Conservation (phyloP, 2,888 invertebrate species). For the Mythimna albipuncta region DNA sequence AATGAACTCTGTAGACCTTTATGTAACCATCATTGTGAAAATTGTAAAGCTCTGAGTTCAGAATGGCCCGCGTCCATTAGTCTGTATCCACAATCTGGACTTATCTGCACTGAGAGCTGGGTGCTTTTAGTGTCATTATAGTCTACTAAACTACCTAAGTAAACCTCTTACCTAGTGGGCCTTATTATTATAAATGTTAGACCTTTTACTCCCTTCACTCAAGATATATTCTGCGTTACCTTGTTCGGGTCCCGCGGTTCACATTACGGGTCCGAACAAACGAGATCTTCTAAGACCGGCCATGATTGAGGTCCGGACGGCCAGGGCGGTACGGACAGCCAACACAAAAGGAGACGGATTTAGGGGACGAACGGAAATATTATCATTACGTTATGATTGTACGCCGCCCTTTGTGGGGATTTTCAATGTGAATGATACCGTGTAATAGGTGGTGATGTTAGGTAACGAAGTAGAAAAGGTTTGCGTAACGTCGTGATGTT, state of each 20-base stretch:
- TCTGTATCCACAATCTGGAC: constrained; percentile 17
- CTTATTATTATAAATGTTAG: constrained; percentile 8
- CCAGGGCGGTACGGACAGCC: constrained; percentile 5
- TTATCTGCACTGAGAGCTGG: constrained; percentile 7
- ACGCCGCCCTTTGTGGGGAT: constrained; percentile 22
- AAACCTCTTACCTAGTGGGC: not conserved
- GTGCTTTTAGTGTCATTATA: constrained; percentile 19
- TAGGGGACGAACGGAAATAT: constrained; percentile 34
- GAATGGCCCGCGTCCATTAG: constrained; percentile 22
- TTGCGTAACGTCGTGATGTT: not conserved
- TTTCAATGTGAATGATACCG: constrained; percentile 8
- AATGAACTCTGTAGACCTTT: not conserved
- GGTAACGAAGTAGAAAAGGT: constrained; percentile 12
- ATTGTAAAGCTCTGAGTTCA: not conserved
- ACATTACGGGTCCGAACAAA: constrained; percentile 45
- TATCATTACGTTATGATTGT: constrained; percentile 46
- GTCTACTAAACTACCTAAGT: not conserved
- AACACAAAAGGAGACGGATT: constrained; percentile 34
- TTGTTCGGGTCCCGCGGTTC: not conserved
- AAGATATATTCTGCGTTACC: constrained; percentile 11
- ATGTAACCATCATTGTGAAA: not conserved
- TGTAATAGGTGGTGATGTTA: constrained; percentile 20
- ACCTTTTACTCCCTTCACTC: not conserved
- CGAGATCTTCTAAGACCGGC: constrained; percentile 27
- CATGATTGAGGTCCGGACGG: constrained; percentile 38